Evolutionary conservation across 2,113 vertebrate genomes (phyloP), one percentile per base, ranked within the genome.

Genomic region (Leptocoma aspasia): DNA sequence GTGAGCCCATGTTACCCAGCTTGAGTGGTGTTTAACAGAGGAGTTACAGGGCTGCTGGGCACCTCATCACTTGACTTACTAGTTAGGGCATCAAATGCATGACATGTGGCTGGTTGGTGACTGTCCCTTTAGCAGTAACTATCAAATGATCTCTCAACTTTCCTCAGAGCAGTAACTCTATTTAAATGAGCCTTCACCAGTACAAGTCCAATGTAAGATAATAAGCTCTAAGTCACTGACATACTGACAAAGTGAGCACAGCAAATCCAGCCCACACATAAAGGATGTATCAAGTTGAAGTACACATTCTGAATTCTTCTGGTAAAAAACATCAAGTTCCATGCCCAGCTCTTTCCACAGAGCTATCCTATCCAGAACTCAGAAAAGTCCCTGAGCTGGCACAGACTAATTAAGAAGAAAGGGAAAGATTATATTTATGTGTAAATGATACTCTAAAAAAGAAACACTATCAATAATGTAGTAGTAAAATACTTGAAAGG

Each of bases 391-490:
- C 39, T 41, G 30, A 89, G 35, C 52, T 64, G 72, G 54, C 33
- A 49, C 22, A 57, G 35, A 33, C 41, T 90, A 92, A 92, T 92
- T 95, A 96, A 73, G 52, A 93, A 93, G 57, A 95, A 86, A 84
- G 52, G 18, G 33, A 90, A 80, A 41, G 24, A 88, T 91, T 79
- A 66, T 90, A 91, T 47, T 88, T 92, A 83, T 42, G 60, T 89
- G 68, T 70, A 86, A 94, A 93, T 22, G 6, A 72, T 90, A 80
- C 41, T 57, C 39, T 45, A 42, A 78, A 81, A 94, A 90, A 44
- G 47, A 90, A 96, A 66, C 16, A 31, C n/a, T 95, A 95, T 95
- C 93, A 95, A 88, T 89, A 96, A 92, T 92, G 90, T 68, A 96
- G 71, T 15, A 93, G 84, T 86, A 93, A 95, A 96, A 89, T 70